Percentiles rank a stretch among this genome's conserved stretches.
Evolutionary conservation across 2,888 invertebrate genomes (phyloP).

Genomic region (Eubasilissa splendida): DNA sequence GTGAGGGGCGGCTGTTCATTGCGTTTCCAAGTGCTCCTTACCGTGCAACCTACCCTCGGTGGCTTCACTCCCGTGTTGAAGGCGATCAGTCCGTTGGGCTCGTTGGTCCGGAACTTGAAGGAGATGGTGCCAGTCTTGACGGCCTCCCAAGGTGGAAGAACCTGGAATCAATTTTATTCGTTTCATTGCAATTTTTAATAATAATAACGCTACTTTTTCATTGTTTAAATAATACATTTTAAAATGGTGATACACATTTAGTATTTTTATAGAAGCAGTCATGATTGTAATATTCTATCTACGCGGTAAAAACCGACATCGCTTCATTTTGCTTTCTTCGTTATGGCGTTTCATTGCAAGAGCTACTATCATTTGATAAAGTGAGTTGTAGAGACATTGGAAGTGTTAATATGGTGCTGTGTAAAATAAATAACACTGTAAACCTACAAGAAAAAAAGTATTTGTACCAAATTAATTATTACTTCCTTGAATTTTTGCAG

Average conservation of each 20-base stretch:
- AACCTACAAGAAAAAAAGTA: too few species aligned
- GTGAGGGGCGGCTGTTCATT: slow-evolving; percentile 37
- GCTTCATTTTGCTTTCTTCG: too few species aligned
- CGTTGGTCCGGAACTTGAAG: slow-evolving; percentile 96
- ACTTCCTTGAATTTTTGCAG: too few species aligned
- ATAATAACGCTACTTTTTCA: neutral
- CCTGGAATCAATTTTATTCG: slow-evolving; percentile 70
- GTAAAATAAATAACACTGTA: too few species aligned
- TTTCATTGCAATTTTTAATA: neutral
- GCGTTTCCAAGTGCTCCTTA: slow-evolving; percentile 66
- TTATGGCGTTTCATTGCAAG: too few species aligned
- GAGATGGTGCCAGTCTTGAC: slow-evolving; percentile 91
- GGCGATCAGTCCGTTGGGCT: slow-evolving; percentile 93
- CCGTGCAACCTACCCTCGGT: slow-evolving; percentile 81
- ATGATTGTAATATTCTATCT: too few species aligned
- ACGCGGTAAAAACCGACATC: too few species aligned
- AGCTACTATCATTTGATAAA: too few species aligned
- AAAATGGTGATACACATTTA: too few species aligned
- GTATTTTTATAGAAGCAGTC: neutral
- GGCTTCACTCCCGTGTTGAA: slow-evolving; percentile 90
- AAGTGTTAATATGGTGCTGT: too few species aligned
- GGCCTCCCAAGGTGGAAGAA: slow-evolving; percentile 93
- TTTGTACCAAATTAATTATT: too few species aligned
- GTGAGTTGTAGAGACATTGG: too few species aligned
- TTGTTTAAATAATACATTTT: neutral